phyloP scores from a whole-genome alignment of 2,888 invertebrate genomes.

The Cantharis nigra region DNA sequence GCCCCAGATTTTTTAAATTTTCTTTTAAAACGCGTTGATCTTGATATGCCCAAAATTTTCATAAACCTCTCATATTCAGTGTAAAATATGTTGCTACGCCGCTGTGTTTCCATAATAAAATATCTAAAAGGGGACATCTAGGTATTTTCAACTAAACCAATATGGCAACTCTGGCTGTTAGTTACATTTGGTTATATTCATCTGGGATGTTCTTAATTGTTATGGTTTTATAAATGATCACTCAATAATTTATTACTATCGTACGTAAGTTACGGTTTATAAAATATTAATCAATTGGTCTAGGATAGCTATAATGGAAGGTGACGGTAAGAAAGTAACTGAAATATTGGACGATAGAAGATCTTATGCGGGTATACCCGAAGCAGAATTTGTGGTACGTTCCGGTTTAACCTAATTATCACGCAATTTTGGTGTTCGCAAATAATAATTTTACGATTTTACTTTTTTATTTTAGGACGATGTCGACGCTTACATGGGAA shows the following conservation, averaged over 20 bases:
- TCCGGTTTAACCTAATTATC: not conserved
- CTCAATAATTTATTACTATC: not conserved
- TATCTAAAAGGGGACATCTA: no score
- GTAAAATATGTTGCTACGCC: no score
- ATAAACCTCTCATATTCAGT: no score
- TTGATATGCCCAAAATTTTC: no score
- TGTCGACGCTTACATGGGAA: constrained; percentile 90
- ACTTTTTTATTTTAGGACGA: constrained; percentile 71
- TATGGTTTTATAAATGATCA: not conserved
- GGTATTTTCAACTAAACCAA: no score
- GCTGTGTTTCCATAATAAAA: no score
- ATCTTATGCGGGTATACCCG: constrained; percentile 84
- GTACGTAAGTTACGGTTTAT: not conserved
- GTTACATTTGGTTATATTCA: not conserved
- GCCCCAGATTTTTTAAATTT: no score
- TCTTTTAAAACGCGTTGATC: no score
- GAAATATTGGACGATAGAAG: constrained; percentile 53
- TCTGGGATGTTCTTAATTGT: not conserved
- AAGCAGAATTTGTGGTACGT: constrained; percentile 86
- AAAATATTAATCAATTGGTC: not conserved
- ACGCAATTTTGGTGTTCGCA: not conserved
- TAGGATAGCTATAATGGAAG: constrained; percentile 22
- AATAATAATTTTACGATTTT: not conserved
- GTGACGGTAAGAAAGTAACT: constrained; percentile 11
- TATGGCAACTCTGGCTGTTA: no score